phyloP scores from a whole-genome alignment of 2,113 vertebrate genomes.

The Myotis yumanensis region DNA sequence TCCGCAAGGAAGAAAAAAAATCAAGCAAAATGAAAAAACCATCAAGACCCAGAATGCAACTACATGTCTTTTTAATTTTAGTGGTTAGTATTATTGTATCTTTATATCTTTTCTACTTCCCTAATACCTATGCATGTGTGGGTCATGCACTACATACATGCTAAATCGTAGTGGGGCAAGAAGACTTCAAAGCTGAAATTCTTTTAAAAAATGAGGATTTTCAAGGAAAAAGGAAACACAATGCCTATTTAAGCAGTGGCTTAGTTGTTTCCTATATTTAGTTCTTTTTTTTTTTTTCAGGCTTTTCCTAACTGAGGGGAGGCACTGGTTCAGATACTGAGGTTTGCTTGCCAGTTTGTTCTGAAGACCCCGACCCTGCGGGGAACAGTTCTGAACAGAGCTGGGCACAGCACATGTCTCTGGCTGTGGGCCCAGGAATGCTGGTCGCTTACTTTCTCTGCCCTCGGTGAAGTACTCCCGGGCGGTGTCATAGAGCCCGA shows the following conservation, averaged over 20 bases:
- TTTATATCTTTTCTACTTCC: not conserved
- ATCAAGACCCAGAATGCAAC: not conserved
- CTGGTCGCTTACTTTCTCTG: conserved; percentile 82
- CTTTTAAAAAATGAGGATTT: not conserved
- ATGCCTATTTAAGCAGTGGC: not conserved
- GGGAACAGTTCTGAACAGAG: not conserved
- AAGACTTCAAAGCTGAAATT: not conserved
- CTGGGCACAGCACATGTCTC: not conserved
- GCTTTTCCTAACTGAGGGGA: not conserved
- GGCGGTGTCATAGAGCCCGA: conserved; percentile 90
- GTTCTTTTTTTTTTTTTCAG: not conserved
- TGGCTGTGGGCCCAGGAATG: not conserved
- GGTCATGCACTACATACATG: not conserved
- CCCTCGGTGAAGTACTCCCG: conserved; percentile 87
- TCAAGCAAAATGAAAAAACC: not conserved
- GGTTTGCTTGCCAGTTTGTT: not conserved
- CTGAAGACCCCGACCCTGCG: not conserved
- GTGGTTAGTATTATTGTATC: not conserved
- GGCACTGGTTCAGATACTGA: not conserved
- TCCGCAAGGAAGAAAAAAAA: not conserved
- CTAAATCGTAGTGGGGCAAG: not conserved
- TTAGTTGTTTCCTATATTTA: not conserved
- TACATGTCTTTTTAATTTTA: not conserved
- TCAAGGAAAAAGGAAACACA: not conserved
- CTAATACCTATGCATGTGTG: not conserved